Conservation (phyloP, 2,888 invertebrate genomes). For the Aplocera efformata region DNA sequence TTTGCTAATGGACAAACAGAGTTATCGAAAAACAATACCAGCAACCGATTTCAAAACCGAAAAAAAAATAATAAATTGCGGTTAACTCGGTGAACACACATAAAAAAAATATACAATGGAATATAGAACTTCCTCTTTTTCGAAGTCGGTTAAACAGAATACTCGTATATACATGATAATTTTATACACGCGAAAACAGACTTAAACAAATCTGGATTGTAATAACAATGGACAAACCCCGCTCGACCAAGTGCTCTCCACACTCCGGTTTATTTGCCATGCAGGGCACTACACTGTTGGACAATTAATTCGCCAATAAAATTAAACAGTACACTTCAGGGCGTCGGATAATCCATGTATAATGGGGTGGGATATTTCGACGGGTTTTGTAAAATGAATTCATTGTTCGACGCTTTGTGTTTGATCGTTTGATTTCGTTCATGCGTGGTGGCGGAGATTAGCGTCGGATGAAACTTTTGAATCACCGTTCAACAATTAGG, state of each 20-base stretch:
- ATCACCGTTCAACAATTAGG: constrained; percentile 8
- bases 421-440: constrained; percentile 22
- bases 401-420: constrained; percentile 18
- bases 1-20: too few species aligned
- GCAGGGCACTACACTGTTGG: constrained; percentile 44
- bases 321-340: constrained; percentile 55
- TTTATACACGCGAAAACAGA: neutral
- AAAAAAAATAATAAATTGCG: too few species aligned
- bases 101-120: too few species aligned
- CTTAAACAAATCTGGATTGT: constrained; percentile 5
- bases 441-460: constrained; percentile 21
- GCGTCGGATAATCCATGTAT: constrained; percentile 43
- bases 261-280: constrained; percentile 48
- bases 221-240: constrained; percentile 18
- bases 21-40: too few species aligned
- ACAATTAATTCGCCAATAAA: constrained; percentile 73
- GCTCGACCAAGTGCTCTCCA: constrained; percentile 28
- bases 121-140: too few species aligned
- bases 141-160: too few species aligned
- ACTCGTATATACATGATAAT: too few species aligned
- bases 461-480: constrained; percentile 17
- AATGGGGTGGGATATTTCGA: constrained; percentile 34
- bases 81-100: too few species aligned
- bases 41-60: too few species aligned
- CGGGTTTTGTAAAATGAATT: constrained; percentile 22